Evolutionary conservation across 2,888 invertebrate species (phyloP).

Genomic region (Carabus problematicus): DNA sequence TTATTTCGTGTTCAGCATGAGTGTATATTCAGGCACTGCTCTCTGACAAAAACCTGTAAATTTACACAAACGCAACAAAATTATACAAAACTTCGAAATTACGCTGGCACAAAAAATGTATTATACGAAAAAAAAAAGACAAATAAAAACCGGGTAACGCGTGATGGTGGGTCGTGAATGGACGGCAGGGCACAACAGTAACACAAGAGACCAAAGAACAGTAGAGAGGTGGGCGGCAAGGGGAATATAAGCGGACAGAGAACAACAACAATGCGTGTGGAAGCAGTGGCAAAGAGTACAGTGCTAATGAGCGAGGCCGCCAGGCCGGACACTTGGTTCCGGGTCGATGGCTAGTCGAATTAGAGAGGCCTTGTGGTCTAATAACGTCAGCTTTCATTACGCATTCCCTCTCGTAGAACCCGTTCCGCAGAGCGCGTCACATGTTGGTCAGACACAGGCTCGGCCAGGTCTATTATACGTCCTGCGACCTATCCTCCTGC

Average conservation of each 20-base stretch:
- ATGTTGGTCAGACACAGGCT: too few relatives aligned
- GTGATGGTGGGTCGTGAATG: too few relatives aligned
- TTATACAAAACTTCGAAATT: slow-evolving; percentile 31
- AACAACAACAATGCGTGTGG: neutral
- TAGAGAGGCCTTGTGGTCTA: slow-evolving; percentile 41
- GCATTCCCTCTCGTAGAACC: slow-evolving; percentile 36
- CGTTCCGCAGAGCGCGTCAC: neutral
- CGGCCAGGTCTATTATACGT: too few relatives aligned
- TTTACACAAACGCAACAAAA: slow-evolving; percentile 28
- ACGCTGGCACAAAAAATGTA: slow-evolving; percentile 20
- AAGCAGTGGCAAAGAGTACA: slow-evolving; percentile 8
- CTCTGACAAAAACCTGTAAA: slow-evolving; percentile 22
- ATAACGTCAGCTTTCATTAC: slow-evolving; percentile 42
- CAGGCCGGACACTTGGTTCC: slow-evolving; percentile 23
- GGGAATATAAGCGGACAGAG: too few relatives aligned
- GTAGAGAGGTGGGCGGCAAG: too few relatives aligned
- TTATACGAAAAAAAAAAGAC: slow-evolving; percentile 26
- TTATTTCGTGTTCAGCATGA: too few relatives aligned
- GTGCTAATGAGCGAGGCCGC: slow-evolving; percentile 38
- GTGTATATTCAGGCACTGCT: too few relatives aligned
- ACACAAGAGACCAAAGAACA: too few relatives aligned
- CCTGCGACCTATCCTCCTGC: too few relatives aligned
- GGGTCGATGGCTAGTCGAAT: slow-evolving; percentile 42
- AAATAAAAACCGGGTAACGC: slow-evolving; percentile 12
- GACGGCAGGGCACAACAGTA: too few relatives aligned